Percentiles rank a stretch among this genome's conserved stretches.
Evolutionary conservation across 1,140 invertebrate genomes (phyloP).

Genomic region (Nymphalis io): DNA sequence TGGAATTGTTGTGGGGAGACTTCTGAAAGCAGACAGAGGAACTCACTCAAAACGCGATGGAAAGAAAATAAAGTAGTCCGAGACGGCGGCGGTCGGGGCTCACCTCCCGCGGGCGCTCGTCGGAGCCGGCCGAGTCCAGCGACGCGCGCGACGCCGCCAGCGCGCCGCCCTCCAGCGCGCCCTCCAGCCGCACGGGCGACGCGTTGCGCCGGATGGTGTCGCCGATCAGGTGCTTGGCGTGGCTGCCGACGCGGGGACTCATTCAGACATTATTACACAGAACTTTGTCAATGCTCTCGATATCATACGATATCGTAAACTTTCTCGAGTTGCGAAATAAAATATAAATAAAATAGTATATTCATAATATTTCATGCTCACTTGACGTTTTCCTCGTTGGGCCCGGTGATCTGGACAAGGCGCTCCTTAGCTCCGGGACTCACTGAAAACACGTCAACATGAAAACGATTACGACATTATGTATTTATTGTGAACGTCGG

Average conservation of each 20-base stretch:
- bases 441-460: conserved; percentile 83
- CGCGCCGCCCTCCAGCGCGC: conserved; percentile 74
- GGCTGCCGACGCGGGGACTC: conserved; percentile 81
- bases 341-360: too few relatives aligned
- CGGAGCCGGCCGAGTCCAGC: conserved; percentile 88
- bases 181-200: conserved; percentile 89
- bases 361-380: too few relatives aligned
- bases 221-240: conserved; percentile 94
- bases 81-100: background rate
- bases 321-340: too few relatives aligned
- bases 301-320: too few relatives aligned
- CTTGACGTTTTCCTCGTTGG: conserved; percentile 94
- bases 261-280: too few relatives aligned
- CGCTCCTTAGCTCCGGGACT: conserved; percentile 95
- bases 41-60: background rate
- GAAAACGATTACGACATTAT: background rate
- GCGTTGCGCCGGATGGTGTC: conserved; percentile 95
- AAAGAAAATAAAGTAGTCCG: background rate
- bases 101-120: conserved; percentile 82
- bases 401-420: conserved; percentile 95
- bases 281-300: background rate
- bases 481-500: conserved; percentile 3
- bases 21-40: conserved; percentile 60
- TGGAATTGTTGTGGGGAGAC: conserved; percentile 75
- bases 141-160: conserved; percentile 83